Evolutionary conservation across 2,888 invertebrate genomes (phyloP), one percentile per base, ranked within the genome.

Genomic region (Rapana venosa): DNA sequence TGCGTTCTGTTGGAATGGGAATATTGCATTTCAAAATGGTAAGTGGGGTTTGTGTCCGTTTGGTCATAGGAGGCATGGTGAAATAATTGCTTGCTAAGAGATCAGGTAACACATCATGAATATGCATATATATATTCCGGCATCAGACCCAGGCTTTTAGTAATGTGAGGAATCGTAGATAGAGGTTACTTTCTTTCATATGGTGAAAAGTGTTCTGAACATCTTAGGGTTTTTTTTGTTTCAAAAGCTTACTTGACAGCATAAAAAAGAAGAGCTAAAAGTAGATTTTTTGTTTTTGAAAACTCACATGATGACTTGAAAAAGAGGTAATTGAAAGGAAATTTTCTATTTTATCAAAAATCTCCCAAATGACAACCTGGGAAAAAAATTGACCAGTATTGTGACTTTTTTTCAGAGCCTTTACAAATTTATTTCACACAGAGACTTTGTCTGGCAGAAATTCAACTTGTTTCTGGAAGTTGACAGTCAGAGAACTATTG

Each of bases 131-230:
- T 47, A 47, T 47, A 47, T 30, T 56, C 30, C 1, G 47, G 83
- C 83, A 47, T 22, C 17, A 30, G 86, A 86, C 86, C 66, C 86
- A 86, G 86, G 86, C 86, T 86, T 86, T 86, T 66, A 47, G 47
- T 47, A 47, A 47, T 47, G 47, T 47, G 47, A 47, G 8, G 2
- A 47, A 2, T 47, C 47, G 8, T 8, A 8, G 47, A 47, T 47
- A 47, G 47, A 8, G 47, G 47, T 8, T 47, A 47, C 47, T 47
- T 47, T 47, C 47, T 47, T 47, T 47, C 47, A 47, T 47, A 47
- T 47, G 47, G 47, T 47, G 47, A 47, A 47, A 47, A 47, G 8
- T 47, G 47, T 47, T 47, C 47, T 47, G 47, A 47, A 47, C 2
- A 47, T 47, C 47, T 47, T n/a, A n/a, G n/a, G n/a, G n/a, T n/a